These are phyloP conservation scores for Megamerina dolium DNA, from an alignment of 2,888 invertebrate species.

Conservation along the genomic window DNA sequence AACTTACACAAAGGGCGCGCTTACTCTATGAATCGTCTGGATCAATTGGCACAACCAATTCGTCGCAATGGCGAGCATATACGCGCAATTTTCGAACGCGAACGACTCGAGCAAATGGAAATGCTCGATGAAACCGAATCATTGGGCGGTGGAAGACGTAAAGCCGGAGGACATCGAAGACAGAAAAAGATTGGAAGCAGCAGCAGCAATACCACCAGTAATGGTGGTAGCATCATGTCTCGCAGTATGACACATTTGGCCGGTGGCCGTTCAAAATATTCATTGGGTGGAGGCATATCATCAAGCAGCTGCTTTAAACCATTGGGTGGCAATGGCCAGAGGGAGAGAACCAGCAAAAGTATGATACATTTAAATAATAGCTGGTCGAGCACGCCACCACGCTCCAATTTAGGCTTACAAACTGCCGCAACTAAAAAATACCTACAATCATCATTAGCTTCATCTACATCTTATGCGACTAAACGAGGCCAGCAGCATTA, in stretches of 20 bases:
- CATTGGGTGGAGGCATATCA: constrained; percentile 38
- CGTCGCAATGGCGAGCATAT: constrained; percentile 52
- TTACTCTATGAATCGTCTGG: constrained; percentile 89
- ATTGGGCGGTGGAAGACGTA: constrained; percentile 30
- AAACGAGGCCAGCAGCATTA: constrained; percentile 44
- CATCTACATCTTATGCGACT: constrained; percentile 35
- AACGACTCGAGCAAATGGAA: constrained; percentile 45
- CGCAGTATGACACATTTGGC: constrained; percentile 68
- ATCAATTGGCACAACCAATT: constrained; percentile 72
- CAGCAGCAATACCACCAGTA: constrained; percentile 20
- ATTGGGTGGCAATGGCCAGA: constrained; percentile 36
- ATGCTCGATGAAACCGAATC: constrained; percentile 45
- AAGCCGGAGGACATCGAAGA: constrained; percentile 16
- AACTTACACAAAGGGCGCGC: constrained; percentile 66
- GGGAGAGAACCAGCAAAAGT: constrained; percentile 51
- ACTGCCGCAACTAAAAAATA: constrained; percentile 47
- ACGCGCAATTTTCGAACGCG: constrained; percentile 47
- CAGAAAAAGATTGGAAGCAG: constrained; percentile 18
- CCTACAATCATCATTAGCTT: constrained; percentile 48
- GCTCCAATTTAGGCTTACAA: constrained; percentile 43
- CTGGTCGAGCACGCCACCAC: constrained; percentile 36
- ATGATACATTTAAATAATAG: constrained; percentile 51
- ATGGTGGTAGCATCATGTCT: constrained; percentile 51
- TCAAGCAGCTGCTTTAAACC: constrained; percentile 43
- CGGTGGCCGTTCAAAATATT: constrained; percentile 25